A percentile compares a stretch with the other conserved stretches of the same genome.
These are phyloP conservation scores for Tribolium freemani DNA, from an alignment of 2,888 invertebrate genomes.

Conservation along the genomic window DNA sequence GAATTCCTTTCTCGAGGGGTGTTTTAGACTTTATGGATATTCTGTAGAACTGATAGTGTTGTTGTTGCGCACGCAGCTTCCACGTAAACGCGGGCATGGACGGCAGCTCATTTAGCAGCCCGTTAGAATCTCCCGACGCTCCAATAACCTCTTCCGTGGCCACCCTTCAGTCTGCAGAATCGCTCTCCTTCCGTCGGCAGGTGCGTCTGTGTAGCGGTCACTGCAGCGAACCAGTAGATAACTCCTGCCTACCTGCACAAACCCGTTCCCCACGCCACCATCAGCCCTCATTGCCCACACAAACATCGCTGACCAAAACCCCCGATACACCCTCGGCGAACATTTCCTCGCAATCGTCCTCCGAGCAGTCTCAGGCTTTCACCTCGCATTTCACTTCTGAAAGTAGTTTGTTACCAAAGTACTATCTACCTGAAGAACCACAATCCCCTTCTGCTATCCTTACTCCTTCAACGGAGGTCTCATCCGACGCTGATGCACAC, in stretches of 20 bases:
- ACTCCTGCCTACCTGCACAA: constrained; percentile 48
- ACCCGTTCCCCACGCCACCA: constrained; percentile 34
- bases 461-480: constrained; percentile 70
- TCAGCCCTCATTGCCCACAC: constrained; percentile 49
- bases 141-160: constrained; percentile 77
- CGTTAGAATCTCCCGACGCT: constrained; percentile 86
- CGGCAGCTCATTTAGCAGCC: constrained; percentile 83
- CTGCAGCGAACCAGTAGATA: constrained; percentile 60
- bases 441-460: constrained; percentile 74
- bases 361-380: constrained; percentile 62
- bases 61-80: constrained; percentile 74
- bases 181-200: constrained; percentile 69
- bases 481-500: constrained; percentile 60
- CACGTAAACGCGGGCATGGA: constrained; percentile 86
- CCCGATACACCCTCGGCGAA: constrained; percentile 81
- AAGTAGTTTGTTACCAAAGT: constrained; percentile 57
- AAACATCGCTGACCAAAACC: constrained; percentile 65
- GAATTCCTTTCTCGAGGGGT: background rate
- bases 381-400: constrained; percentile 64
- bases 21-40: constrained; percentile 54
- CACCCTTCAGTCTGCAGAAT: constrained; percentile 77
- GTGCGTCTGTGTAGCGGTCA: constrained; percentile 67
- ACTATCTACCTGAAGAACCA: constrained; percentile 57
- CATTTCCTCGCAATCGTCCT: constrained; percentile 66
- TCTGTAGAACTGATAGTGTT: constrained; percentile 57